Percentiles rank a stretch among this genome's conserved stretches.
Evolutionary conservation across 2,888 invertebrate species (phyloP).

Genomic region (Rhodophaea formosa): DNA sequence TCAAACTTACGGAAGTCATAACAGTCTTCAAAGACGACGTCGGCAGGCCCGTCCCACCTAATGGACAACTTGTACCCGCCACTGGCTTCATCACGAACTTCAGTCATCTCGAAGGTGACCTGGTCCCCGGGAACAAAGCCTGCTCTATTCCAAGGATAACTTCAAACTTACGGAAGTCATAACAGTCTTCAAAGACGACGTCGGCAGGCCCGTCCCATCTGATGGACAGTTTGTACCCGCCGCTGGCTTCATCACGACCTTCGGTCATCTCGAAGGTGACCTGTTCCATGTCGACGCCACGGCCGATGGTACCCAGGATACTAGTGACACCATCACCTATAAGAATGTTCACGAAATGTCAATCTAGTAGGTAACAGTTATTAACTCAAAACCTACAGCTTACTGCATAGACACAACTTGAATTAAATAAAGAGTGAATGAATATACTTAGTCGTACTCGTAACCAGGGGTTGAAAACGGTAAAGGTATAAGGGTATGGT

Average conservation of each 20-base stretch:
- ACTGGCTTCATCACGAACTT: constrained; percentile 40
- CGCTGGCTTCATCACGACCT: constrained; percentile 41
- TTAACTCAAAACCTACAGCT: no score
- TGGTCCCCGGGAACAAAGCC: constrained; percentile 25
- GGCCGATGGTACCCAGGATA: constrained; percentile 57
- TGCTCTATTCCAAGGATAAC: no score
- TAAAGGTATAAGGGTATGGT: no score
- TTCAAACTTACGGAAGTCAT: constrained; percentile 58
- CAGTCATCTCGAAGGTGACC: constrained; percentile 48
- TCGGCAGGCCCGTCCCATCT: constrained; percentile 67
- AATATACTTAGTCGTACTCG: no score
- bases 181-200: constrained; percentile 72
- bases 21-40: constrained; percentile 72
- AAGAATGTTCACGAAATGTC: not conserved
- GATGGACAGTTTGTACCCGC: constrained; percentile 54
- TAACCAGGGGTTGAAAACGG: no score
- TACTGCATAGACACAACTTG: no score
- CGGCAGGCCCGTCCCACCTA: constrained; percentile 64
- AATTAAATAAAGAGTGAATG: no score
- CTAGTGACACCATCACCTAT: constrained; percentile 37
- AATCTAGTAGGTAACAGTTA: no score
- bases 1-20: constrained; percentile 61
- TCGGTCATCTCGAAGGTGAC: constrained; percentile 49
- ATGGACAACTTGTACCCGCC: constrained; percentile 56
- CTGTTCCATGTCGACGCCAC: constrained; percentile 40